phyloP scores from a whole-genome alignment of 2,888 invertebrate species.

The Drosophila siamana region DNA sequence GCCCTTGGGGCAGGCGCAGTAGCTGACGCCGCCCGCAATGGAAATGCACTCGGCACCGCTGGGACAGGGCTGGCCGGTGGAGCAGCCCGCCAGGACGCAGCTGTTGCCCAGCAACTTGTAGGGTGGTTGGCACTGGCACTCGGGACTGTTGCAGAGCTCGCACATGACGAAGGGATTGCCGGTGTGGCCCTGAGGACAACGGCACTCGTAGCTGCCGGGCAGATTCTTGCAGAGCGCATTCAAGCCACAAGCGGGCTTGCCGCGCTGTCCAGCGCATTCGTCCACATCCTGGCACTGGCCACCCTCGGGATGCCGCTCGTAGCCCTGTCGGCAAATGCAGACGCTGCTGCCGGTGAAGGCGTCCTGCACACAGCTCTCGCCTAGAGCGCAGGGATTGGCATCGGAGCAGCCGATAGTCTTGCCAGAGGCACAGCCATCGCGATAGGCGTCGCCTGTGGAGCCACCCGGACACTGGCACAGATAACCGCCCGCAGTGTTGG shows the following conservation, averaged over 20 bases:
- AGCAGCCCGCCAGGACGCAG: conserved; percentile 94
- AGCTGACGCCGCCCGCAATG: conserved; percentile 95
- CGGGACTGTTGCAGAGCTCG: conserved; percentile 92
- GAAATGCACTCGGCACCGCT: conserved; percentile 95
- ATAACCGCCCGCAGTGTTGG: conserved; percentile 94
- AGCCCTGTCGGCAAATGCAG: conserved; percentile 95
- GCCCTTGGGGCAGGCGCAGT: conserved; percentile 96
- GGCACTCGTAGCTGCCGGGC: conserved; percentile 96
- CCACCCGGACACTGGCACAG: conserved; percentile 95
- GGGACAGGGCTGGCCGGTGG: conserved; percentile 92
- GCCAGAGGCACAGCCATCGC: conserved; percentile 90
- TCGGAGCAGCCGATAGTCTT: conserved; percentile 90
- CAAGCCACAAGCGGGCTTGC: conserved; percentile 93
- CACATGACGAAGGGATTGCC: conserved; percentile 96
- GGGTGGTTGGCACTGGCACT: conserved; percentile 94
- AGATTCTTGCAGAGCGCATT: conserved; percentile 96
- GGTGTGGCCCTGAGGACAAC: conserved; percentile 94
- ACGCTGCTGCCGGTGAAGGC: conserved; percentile 91
- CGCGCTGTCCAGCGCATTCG: conserved; percentile 91
- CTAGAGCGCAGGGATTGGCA: conserved; percentile 91
- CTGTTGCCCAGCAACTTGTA: conserved; percentile 93
- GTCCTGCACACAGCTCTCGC: conserved; percentile 94
- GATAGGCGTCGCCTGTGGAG: conserved; percentile 92
- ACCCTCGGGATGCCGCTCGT: conserved; percentile 90
- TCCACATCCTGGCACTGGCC: conserved; percentile 94